Percentiles rank a stretch among this genome's conserved stretches.
phyloP scores from a whole-genome alignment of 2,888 invertebrate genomes.

The Agriopis aurantiaria region DNA sequence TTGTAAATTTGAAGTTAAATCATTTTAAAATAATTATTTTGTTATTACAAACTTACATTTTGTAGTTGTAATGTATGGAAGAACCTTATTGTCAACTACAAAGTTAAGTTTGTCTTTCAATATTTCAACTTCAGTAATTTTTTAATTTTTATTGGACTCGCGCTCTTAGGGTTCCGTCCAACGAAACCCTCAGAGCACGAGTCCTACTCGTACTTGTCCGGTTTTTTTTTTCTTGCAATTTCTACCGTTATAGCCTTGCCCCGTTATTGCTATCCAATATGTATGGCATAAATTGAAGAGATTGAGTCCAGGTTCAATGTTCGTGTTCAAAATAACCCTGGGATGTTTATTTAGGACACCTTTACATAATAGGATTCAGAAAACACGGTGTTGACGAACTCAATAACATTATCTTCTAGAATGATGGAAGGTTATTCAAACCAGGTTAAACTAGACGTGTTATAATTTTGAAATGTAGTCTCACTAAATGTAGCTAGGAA shows the following conservation, averaged over 20 bases:
- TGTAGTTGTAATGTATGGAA: too few relatives aligned
- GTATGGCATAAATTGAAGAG: slow-evolving; percentile 54
- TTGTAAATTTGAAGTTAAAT: too few relatives aligned
- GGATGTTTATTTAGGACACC: slow-evolving; percentile 54
- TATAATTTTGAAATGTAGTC: not conserved
- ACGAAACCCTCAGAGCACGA: too few relatives aligned
- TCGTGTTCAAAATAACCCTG: slow-evolving; percentile 45
- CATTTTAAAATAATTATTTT: too few relatives aligned
- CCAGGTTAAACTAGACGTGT: not conserved
- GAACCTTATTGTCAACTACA: too few relatives aligned
- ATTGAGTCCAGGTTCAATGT: slow-evolving; percentile 74
- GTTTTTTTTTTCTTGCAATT: too few relatives aligned
- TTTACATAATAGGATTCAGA: slow-evolving; percentile 53
- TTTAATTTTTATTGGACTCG: too few relatives aligned
- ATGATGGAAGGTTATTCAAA: slow-evolving; percentile 3
- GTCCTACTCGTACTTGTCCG: too few relatives aligned
- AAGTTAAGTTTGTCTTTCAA: too few relatives aligned
- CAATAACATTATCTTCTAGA: slow-evolving; percentile 16
- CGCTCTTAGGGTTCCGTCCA: too few relatives aligned
- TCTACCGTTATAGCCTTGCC: not conserved
- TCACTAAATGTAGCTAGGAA: not conserved
- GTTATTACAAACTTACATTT: too few relatives aligned
- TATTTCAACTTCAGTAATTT: too few relatives aligned
- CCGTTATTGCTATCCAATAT: slow-evolving; percentile 28
- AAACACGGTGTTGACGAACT: slow-evolving; percentile 39